Evolutionary conservation across 1,140 invertebrate species (phyloP), one percentile per base, ranked within the genome.

Genomic region (Nymphalis io): DNA sequence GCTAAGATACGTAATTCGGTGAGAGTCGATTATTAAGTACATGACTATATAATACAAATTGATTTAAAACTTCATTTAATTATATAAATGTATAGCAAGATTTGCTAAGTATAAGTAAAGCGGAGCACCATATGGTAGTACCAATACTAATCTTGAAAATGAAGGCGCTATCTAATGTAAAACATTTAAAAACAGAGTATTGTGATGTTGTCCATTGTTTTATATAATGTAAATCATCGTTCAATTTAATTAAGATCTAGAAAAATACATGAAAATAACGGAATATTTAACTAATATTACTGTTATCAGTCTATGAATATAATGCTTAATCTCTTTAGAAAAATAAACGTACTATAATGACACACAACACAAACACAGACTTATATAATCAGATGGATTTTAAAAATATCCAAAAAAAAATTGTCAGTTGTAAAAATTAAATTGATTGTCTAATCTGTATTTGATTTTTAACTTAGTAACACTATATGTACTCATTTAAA

Each of bases 1-100:
- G 84, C 81, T 87, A 84, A 79, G 59, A 78, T 81, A 85, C 83
- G 60, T 76, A 87, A 87, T 89, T 89, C 87, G 87, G 87, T 89
- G 87, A 87, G 87, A 89, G 83, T 79, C 76, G 71, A 80, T 77
- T 59, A 70, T 75, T 80, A 78, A 74, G 76, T 80, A 80, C 68
- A 63, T 57, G 23, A 62, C 39, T 65, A 63, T 68, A 67, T 68
- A 38, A 75, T 75, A 75, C 60, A 71, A 71, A 71, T 46, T 44
- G 27, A 39, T 60, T 51, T 55, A 55, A 63, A 53, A 53, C 13
- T 60, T 42, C 46, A 33, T 61, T 51, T 39, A 40, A 51, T 27
- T 12, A 60, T 39, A 68, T 55, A 55, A 61, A 55, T 58, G 53
- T 38, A 48, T 21, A 66, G 68, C 18, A 61, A 68, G 44, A 27